Conservation (phyloP, 2,797 vertebrate genomes). For the Leptodactylus fallax region DNA sequence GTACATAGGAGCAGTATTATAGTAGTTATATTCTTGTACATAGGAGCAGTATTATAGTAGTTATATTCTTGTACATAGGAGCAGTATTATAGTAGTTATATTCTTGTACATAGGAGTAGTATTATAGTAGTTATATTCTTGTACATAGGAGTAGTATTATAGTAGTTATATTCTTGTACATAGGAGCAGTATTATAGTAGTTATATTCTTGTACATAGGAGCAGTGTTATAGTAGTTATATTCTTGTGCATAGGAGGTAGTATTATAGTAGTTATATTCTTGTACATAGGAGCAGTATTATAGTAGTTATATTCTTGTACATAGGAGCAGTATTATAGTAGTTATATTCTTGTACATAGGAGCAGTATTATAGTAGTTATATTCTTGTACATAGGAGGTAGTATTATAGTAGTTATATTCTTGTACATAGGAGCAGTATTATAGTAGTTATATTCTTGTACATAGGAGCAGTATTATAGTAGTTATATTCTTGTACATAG, state of each 20-base stretch:
- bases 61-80: no score
- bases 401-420: conserved; percentile 14
- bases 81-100: background rate
- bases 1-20: no score
- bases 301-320: background rate
- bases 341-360: background rate
- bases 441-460: conserved; percentile 11
- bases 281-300: background rate
- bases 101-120: background rate
- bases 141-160: background rate
- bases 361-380: conserved; percentile 14
- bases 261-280: background rate
- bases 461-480: conserved; percentile 8
- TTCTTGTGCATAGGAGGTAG: background rate
- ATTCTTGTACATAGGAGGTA: background rate
- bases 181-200: background rate
- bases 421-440: background rate
- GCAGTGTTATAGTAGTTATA: background rate
- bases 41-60: no score
- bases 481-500: background rate
- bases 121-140: background rate
- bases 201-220: background rate
- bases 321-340: conserved; percentile 2
- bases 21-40: no score
- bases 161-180: background rate